Base-by-base conservation (phyloP, 2,113 vertebrate genomes). In the Illadopsis cleaveri region DNA sequence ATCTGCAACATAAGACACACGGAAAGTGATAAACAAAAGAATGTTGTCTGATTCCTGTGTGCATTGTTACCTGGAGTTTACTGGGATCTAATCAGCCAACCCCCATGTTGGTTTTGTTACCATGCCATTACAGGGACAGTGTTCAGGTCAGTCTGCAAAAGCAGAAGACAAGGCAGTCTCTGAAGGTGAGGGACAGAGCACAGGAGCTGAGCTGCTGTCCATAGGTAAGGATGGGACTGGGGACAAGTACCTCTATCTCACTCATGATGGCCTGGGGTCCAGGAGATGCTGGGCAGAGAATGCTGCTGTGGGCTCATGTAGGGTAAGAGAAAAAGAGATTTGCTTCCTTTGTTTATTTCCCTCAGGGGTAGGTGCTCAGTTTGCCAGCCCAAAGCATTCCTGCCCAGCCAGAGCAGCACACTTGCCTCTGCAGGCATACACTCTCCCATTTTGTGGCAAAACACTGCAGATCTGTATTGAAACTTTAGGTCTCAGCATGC, bases 341-440 rank as follows among this genome's bases (percentile, higher is more conserved):
- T 0, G 0, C 68, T 60, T 76, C 8, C 8, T 69, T 44, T 57
- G n/a, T 8, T 65, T 73, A 22, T 35, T 79, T 9, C 4, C 2
- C 35, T 33, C 8, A 4, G 14, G 15, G 3, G 7, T 10, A 44
- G 30, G 16, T 13, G 37, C 19, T 81, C 1, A 0, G 7, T 66
- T 45, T 50, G 23, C 25, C 35, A 62, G n/a, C 27, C 27, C 38
- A 31, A 11, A 68, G 24, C 51, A 9, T 13, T 11, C 31, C 51
- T 58, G 15, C 30, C 61, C 15, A 18, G 27, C 38, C 30, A 48
- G 8, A 78, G 76, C 35, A 50, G 20, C 4, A 23, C 7, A 9
- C 18, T 3, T 0, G 0, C 8, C 18, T 22, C 56, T 66, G n/a
- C 20, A 50, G 38, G 10, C 4, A 10, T 5, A 10, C 1, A 2